Evolutionary conservation across 92 coral and sea anemone species (phyloP).

Genomic region (Galaxea fascicularis): DNA sequence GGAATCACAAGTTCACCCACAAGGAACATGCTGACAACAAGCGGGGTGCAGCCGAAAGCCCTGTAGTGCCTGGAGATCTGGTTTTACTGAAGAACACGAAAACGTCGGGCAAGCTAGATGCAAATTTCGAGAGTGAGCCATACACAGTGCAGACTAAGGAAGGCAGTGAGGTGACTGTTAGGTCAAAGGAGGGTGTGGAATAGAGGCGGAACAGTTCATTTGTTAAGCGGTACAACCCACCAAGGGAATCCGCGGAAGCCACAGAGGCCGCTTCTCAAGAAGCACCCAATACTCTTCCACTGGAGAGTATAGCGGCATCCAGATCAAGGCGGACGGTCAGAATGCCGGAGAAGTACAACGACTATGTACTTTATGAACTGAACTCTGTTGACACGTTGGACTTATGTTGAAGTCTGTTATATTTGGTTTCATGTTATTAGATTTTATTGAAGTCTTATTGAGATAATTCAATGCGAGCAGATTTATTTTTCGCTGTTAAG

Average conservation of each 20-base stretch:
- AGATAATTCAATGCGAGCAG: neutral
- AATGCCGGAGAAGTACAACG: conserved; percentile 61
- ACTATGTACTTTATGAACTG: conserved; percentile 53
- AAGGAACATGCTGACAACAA: conserved; percentile 40
- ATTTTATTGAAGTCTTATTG: neutral
- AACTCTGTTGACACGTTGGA: conserved; percentile 44
- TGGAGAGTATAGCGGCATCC: neutral
- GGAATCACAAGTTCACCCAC: conserved; percentile 49
- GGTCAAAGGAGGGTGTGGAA: conserved; percentile 40
- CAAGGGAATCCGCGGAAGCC: neutral
- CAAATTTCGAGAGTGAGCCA: conserved; percentile 51
- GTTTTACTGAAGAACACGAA: conserved; percentile 59
- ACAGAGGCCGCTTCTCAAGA: neutral
- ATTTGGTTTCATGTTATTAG: conserved; percentile 27
- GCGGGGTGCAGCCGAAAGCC: conserved; percentile 20
- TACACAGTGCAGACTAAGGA: conserved; percentile 62
- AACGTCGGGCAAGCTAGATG: conserved; percentile 47
- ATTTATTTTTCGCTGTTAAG: too few species aligned
- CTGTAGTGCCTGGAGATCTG: conserved; percentile 52
- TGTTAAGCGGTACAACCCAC: conserved; percentile 36
- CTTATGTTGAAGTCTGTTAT: conserved; percentile 26
- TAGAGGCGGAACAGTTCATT: conserved; percentile 55
- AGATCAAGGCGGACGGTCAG: neutral
- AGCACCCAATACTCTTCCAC: neutral
- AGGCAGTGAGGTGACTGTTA: conserved; percentile 44